Evolutionary conservation across 2,888 invertebrate species (phyloP), one percentile per base, ranked within the genome.

Genomic region (Aleiodes testaceus): DNA sequence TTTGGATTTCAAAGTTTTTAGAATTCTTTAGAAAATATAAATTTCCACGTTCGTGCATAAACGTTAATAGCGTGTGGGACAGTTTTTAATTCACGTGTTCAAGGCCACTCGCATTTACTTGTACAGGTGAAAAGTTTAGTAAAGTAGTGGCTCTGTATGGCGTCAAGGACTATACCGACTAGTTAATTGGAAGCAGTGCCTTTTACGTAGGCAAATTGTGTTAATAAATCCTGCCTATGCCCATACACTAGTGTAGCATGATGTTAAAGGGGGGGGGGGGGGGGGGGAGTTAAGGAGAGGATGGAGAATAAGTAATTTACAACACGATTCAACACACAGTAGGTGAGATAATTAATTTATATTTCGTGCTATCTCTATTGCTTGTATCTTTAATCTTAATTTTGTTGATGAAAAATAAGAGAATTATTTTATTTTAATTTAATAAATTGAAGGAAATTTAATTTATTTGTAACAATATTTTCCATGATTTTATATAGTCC

Each of bases 151-250:
- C 72, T 68, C 70, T 72, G 66, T 72, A 75, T 68, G 66, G 66
- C 66, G 67, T 68, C 72, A 67, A 67, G 72, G 66, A 72, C 73
- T 74, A 47, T 45, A 53, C 65, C 72, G 70, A 74, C 75, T 75
- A 78, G 79, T 82, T 59, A 81, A 82, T 81, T 81, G 80, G 78
- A 77, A 68, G 74, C 74, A 78, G 79, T 78, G 79, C 80, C 80
- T 82, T 82, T 80, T 79, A 77, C 79, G 77, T 77, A 74, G 79
- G 78, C 79, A 81, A 82, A 82, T 82, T 80, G 79, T 80, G 78
- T 82, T 81, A 82, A 82, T 82, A 82, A 82, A 81, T 82, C 80
- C 78, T 72, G 72, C 77, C 52, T 45, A 64, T 52, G 69, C 53
- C 52, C 64, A 47, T 72, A 70, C 67, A 74, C 6, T 6, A 36